phyloP scores from a whole-genome alignment of 2,888 invertebrate genomes.

The Drosophila colorata region DNA sequence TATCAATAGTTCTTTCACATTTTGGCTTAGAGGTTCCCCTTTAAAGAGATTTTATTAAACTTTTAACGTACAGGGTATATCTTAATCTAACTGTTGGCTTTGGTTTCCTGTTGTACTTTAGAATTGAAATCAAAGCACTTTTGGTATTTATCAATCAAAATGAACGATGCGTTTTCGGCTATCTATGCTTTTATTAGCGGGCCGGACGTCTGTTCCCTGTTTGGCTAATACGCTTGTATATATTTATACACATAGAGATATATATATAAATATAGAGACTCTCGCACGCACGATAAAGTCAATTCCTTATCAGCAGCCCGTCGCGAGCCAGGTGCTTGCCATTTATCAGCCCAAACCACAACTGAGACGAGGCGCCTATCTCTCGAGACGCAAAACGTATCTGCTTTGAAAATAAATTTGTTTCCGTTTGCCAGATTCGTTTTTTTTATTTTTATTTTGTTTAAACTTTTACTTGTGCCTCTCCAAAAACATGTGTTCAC shows the following conservation, averaged over 20 bases:
- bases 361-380: background rate
- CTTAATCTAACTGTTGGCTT: background rate
- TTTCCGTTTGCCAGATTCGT: constrained; percentile 31
- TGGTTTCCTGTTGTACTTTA: constrained; percentile 7
- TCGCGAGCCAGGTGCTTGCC: constrained; percentile 59
- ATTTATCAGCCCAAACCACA: constrained; percentile 51
- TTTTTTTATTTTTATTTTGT: constrained; percentile 10
- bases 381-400: constrained; percentile 9
- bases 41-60: background rate
- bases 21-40: no score
- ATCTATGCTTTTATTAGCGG: constrained; percentile 46
- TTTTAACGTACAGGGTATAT: background rate
- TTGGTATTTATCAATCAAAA: constrained; percentile 44
- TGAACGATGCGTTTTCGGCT: constrained; percentile 28
- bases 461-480: background rate
- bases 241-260: constrained; percentile 5
- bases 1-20: no score
- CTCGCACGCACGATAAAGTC: constrained; percentile 38
- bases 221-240: background rate
- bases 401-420: constrained; percentile 8
- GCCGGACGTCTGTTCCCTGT: constrained; percentile 28
- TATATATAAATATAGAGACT: constrained; percentile 1
- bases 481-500: background rate
- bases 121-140: constrained; percentile 6
- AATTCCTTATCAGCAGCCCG: constrained; percentile 51